Base-by-base conservation (phyloP, 2,797 vertebrate genomes). In the Danio choprae region DNA sequence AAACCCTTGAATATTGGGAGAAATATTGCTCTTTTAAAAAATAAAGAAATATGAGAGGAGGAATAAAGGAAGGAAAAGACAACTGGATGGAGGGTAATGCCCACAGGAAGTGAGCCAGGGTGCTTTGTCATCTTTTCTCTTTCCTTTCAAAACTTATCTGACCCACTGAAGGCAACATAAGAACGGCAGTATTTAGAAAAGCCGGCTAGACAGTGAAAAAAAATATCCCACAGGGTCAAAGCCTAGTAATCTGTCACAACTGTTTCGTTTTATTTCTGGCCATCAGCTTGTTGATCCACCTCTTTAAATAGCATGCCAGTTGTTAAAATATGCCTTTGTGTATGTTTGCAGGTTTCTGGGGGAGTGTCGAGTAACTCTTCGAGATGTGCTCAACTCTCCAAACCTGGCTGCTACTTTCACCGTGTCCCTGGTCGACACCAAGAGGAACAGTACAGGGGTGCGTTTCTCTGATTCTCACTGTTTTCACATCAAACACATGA, bases 381-480 rank as follows among this genome's bases (percentile, higher is more conserved):
- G 94, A 71, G 96, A 98, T 5, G 91, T 97, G 7, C 93, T 98
- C 4, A 91, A 92, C 85, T 93, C 95, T 5, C 94, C 96, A 36
- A 95, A 87, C 89, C 87, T 98, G 10, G 91, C 95, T 0, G 96
- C 94, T 56, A 93, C 94, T 81, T 97, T 95, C 88, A 97, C 93
- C 0, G 87, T 95, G 6, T 95, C 96, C 0, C 87, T 98, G 74
- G 83, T 96, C 88, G 96, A 98, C 86, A 88, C 91, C 83, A 97
- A 96, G 91, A 95, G 90, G 53, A 97, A 97, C 90, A 96, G 87
- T 86, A 98, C 95, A 0, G 97, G 96, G 92, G 97, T 98, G 75
- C 0, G 74, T 76, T 36, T 70, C 55, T 51, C 15, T 53, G 3
- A 29, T 41, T 29, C n/a, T 36, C 4, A 38, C 43, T 65, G 4